These are phyloP conservation scores for Tarsius wallacei DNA, from an alignment of 2,797 vertebrate species.

Conservation along the genomic window DNA sequence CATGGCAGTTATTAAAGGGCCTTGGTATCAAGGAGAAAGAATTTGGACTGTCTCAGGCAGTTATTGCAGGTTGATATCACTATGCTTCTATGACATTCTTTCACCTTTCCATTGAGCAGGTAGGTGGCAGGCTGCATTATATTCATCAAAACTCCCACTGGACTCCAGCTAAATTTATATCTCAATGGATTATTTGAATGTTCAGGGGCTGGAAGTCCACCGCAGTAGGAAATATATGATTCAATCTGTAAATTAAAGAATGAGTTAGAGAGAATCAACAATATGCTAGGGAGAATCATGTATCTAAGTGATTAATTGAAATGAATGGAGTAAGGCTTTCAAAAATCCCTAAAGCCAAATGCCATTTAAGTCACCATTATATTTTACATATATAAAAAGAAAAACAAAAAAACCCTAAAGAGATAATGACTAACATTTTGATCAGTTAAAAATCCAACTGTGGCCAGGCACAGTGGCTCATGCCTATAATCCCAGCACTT, in stretches of 20 bases:
- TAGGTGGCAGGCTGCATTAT: conserved; percentile 95
- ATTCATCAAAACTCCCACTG: conserved; percentile 95
- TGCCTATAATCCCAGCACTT: too few species aligned
- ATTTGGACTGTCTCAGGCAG: neutral
- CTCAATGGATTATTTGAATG: conserved; percentile 97
- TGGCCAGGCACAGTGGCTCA: neutral
- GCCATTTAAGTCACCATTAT: neutral
- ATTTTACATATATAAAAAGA: neutral
- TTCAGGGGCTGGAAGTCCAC: conserved; percentile 97
- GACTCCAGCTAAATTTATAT: conserved; percentile 99
- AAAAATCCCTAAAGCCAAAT: neutral
- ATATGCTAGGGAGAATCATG: neutral
- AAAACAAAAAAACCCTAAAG: neutral
- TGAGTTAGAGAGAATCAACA: neutral
- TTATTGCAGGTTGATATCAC: neutral
- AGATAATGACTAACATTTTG: neutral
- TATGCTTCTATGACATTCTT: neutral
- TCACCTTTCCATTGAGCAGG: conserved; percentile 95
- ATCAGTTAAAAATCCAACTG: conserved; percentile 18
- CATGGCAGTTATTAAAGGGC: neutral
- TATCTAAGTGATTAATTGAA: neutral
- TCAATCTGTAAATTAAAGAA: conserved; percentile 93
- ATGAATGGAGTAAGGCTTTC: neutral
- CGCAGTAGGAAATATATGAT: conserved; percentile 97
- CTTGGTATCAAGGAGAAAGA: neutral